These are phyloP conservation scores for Tamandua tetradactyla DNA, from an alignment of 2,797 vertebrate genomes.

Conservation along the genomic window DNA sequence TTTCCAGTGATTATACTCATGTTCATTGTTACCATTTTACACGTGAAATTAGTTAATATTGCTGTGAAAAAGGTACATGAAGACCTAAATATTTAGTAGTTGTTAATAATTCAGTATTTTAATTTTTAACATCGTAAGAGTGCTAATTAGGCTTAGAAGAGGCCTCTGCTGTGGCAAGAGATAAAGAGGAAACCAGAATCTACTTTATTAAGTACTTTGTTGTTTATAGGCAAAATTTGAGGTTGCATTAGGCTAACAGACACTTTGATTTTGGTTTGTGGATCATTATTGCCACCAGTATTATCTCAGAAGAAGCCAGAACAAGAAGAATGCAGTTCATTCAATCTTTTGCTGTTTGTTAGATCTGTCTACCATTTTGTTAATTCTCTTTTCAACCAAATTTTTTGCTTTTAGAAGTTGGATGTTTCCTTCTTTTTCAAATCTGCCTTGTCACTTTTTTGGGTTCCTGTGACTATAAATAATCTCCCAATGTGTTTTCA, in stretches of 20 bases:
- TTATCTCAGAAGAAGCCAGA: background rate
- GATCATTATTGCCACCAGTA: background rate
- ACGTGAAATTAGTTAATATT: background rate
- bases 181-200: background rate
- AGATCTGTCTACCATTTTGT: background rate
- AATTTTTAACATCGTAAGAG: background rate
- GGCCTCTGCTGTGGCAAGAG: background rate
- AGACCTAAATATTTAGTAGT: background rate
- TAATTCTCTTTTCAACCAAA: background rate
- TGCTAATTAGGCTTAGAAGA: background rate
- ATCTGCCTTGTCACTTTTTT: background rate
- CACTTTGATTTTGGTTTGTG: background rate
- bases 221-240: background rate
- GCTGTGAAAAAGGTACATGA: fast-evolving
- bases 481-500: background rate
- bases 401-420: background rate
- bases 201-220: background rate
- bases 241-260: background rate
- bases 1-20: background rate
- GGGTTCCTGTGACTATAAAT: background rate
- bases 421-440: background rate
- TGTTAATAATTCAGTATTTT: background rate
- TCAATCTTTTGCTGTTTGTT: background rate
- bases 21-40: background rate
- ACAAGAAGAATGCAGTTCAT: background rate